These are phyloP conservation scores for Oryzias sinensis DNA, from an alignment of 2,797 vertebrate species.

Conservation along the genomic window DNA sequence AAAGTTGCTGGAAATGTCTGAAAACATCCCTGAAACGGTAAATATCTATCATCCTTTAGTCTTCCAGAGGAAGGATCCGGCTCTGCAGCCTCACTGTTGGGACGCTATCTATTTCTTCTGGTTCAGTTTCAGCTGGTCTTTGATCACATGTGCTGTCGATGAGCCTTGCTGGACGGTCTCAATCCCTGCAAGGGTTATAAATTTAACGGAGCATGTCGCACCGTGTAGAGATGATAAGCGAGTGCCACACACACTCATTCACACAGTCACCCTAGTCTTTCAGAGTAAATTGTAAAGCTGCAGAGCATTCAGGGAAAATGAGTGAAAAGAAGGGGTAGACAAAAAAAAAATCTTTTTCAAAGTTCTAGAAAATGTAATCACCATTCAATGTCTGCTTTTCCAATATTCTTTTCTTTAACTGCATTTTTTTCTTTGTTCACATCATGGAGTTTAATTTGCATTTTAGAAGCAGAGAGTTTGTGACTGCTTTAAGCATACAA, in stretches of 20 bases:
- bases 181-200: constrained; percentile 27
- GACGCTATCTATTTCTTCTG: constrained; percentile 12
- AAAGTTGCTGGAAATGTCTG: constrained; percentile 11
- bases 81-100: not conserved
- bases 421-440: no score
- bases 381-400: not conserved
- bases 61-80: constrained; percentile 9
- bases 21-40: constrained; percentile 20
- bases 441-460: no score
- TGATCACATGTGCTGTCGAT: constrained; percentile 7
- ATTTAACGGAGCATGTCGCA: constrained; percentile 34
- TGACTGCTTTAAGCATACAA: no score
- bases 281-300: constrained; percentile 30
- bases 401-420: no score
- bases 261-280: constrained; percentile 18
- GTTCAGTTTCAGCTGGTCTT: not conserved
- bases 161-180: constrained; percentile 18
- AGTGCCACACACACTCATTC: constrained; percentile 31
- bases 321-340: constrained; percentile 5
- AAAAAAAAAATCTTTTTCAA: constrained; percentile 4
- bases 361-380: constrained; percentile 8
- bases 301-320: constrained; percentile 8
- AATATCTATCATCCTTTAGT: constrained; percentile 24
- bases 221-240: constrained; percentile 37
- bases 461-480: no score